Conservation (phyloP, 1,140 invertebrate species). For the Trigoniulus corallinus region DNA sequence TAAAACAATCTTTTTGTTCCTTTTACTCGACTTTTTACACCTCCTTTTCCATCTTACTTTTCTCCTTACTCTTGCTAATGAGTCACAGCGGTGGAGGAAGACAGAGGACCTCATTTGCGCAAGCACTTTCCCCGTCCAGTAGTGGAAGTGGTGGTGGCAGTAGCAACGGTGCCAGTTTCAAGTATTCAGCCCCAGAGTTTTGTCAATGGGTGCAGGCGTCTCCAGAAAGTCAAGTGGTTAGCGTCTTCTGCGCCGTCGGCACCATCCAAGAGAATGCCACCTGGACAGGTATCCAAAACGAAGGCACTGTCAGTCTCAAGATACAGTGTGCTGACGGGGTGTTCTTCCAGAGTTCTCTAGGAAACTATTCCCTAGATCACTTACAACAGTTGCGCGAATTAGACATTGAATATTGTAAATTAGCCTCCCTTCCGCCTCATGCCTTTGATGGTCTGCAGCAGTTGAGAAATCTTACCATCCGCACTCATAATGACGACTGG, state of each 20-base stretch:
- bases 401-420: slow-evolving; percentile 57
- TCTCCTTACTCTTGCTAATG: too few species aligned
- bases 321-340: slow-evolving; percentile 69
- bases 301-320: slow-evolving; percentile 57
- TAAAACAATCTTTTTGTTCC: too few species aligned
- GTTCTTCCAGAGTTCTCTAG: slow-evolving; percentile 48
- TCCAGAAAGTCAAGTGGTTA: slow-evolving; percentile 40
- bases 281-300: slow-evolving; percentile 66
- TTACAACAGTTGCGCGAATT: slow-evolving; percentile 48
- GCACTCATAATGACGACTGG: slow-evolving; percentile 62
- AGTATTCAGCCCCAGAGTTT: slow-evolving; percentile 65
- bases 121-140: too few species aligned
- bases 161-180: slow-evolving; percentile 19
- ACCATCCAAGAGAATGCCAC: slow-evolving; percentile 68
- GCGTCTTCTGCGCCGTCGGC: slow-evolving; percentile 58
- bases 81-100: too few species aligned
- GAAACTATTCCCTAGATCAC: slow-evolving; percentile 37
- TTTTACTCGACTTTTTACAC: too few species aligned
- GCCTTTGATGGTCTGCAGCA: slow-evolving; percentile 46
- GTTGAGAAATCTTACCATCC: slow-evolving; percentile 45
- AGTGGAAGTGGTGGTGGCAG: too few species aligned
- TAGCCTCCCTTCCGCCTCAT: slow-evolving; percentile 47
- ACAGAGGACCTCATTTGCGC: too few species aligned
- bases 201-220: slow-evolving; percentile 46
- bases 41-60: too few species aligned